A percentile compares a stretch with the other conserved stretches of the same genome.
Conservation (phyloP, 1,140 invertebrate genomes). For the Potamilus streckersoni region DNA sequence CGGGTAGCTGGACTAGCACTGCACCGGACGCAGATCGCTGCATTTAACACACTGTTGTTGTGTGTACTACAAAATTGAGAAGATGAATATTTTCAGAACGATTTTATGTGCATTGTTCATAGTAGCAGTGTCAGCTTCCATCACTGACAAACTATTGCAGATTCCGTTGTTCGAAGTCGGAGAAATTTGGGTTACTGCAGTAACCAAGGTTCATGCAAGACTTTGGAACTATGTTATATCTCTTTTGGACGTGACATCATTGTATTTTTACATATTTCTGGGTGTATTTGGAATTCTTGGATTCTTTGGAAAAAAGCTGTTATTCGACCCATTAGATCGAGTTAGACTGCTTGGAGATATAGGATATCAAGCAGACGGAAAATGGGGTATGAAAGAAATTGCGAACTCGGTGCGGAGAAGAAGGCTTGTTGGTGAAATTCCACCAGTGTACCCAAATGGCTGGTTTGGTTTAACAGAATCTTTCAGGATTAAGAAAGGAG, state of each 20-base stretch:
- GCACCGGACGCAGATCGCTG: too few species aligned
- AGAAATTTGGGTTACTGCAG: constrained; percentile 47
- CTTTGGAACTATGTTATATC: constrained; percentile 28
- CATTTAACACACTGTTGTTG: too few species aligned
- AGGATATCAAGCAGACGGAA: constrained; percentile 67
- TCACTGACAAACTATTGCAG: constrained; percentile 41
- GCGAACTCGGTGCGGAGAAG: constrained; percentile 67
- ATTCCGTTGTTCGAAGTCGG: constrained; percentile 52
- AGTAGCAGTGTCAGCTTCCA: constrained; percentile 31
- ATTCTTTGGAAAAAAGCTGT: constrained; percentile 37
- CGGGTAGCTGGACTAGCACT: too few species aligned
- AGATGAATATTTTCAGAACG: too few species aligned
- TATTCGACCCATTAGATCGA: constrained; percentile 56
- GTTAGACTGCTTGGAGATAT: constrained; percentile 65
- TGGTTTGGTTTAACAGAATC: constrained; percentile 87
- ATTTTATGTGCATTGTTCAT: constrained; percentile 19
- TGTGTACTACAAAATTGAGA: too few species aligned
- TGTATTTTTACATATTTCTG: constrained; percentile 36
- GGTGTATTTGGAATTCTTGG: constrained; percentile 12
- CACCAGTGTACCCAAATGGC: constrained; percentile 88
- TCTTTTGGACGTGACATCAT: constrained; percentile 31
- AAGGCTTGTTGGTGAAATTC: constrained; percentile 69
- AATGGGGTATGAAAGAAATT: constrained; percentile 58
- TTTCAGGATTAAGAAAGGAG: constrained; percentile 72
- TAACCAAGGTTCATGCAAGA: constrained; percentile 14